Conservation (phyloP, 1,140 invertebrate species). For the Dermatophagoides farinae region DNA sequence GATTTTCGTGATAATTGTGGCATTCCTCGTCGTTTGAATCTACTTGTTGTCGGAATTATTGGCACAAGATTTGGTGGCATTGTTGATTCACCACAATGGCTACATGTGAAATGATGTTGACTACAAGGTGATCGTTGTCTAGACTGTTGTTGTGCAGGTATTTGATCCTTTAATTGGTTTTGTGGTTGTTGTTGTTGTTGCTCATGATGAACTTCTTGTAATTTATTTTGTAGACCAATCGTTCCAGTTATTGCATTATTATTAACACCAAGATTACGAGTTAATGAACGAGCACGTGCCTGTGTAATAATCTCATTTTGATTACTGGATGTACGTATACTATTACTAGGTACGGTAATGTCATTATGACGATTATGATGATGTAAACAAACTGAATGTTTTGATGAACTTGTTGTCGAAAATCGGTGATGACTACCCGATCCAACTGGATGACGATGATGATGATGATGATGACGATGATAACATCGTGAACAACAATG, state of each 20-base stretch:
- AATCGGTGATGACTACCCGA: background rate
- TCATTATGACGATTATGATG: background rate
- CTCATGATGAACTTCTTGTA: background rate
- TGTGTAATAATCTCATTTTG: background rate
- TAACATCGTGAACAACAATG: background rate
- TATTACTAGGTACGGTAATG: background rate
- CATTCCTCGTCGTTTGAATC: background rate
- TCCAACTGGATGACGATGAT: background rate
- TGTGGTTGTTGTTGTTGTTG: conserved; percentile 1
- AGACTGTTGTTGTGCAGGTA: background rate
- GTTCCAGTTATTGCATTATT: background rate
- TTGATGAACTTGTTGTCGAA: background rate
- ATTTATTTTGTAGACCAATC: background rate
- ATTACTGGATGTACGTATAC: background rate
- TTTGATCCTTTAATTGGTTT: background rate
- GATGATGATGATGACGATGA: background rate
- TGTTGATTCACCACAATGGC: conserved; percentile 11
- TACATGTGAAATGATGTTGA: conserved; percentile 13
- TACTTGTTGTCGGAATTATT: background rate
- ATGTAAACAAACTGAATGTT: background rate
- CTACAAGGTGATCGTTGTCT: background rate
- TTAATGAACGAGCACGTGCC: conserved; percentile 7
- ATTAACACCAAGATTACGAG: background rate
- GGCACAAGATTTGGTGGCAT: background rate
- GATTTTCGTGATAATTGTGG: conserved; percentile 3